A percentile compares a stretch with the other conserved stretches of the same genome.
Evolutionary conservation across 2,888 invertebrate species (phyloP).

Genomic region (Agelastica alni): DNA sequence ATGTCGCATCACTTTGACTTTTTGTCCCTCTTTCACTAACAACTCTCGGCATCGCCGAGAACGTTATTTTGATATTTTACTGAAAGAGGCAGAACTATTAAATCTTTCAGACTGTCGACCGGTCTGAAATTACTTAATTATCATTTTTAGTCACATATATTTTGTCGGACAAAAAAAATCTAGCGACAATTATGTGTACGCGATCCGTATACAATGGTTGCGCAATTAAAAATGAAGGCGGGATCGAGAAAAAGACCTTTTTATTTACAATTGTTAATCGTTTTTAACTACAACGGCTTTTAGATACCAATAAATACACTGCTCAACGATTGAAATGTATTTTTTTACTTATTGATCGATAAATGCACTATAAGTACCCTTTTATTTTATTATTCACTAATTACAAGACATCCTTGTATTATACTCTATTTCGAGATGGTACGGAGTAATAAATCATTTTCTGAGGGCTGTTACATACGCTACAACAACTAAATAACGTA

Average conservation of each 20-base stretch:
- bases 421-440: too few relatives aligned
- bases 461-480: too few relatives aligned
- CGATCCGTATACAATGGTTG: slow-evolving; percentile 10
- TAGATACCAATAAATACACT: slow-evolving; percentile 4
- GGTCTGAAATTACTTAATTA: slow-evolving; percentile 34
- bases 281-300: slow-evolving; percentile 2
- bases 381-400: too few relatives aligned
- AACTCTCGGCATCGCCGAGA: slow-evolving; percentile 34
- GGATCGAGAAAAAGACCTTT: slow-evolving; percentile 2
- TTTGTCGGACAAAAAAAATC: slow-evolving; percentile 19
- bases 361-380: too few relatives aligned
- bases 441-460: too few relatives aligned
- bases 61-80: slow-evolving; percentile 38
- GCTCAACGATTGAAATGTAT: too few relatives aligned
- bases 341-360: too few relatives aligned
- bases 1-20: slow-evolving; percentile 41
- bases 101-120: slow-evolving; percentile 24
- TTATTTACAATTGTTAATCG: slow-evolving; percentile 3
- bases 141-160: slow-evolving; percentile 30
- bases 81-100: slow-evolving; percentile 31
- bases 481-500: too few relatives aligned
- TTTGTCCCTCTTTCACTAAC: slow-evolving; percentile 36
- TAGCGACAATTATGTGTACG: slow-evolving; percentile 14
- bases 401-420: too few relatives aligned
- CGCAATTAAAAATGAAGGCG: slow-evolving; percentile 14